Conservation (phyloP, 1,140 invertebrate genomes). For the Callitettix versicolor region DNA sequence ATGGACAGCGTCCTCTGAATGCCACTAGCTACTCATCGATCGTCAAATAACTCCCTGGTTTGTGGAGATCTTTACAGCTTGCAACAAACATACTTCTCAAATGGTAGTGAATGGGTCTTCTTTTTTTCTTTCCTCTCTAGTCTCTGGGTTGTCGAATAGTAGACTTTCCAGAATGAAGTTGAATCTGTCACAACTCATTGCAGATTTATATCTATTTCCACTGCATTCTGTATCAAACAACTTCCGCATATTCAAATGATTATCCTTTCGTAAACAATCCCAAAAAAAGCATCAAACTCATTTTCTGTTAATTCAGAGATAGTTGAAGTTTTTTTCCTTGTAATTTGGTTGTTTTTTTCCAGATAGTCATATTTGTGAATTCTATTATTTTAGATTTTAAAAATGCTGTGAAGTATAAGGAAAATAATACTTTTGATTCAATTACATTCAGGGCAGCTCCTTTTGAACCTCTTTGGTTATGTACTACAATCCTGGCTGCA, state of each 20-base stretch:
- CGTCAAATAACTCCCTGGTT: slow-evolving; percentile 10
- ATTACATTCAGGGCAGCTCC: slow-evolving; percentile 8
- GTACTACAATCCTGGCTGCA: slow-evolving; percentile 7
- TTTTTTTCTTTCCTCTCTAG: slow-evolving; percentile 17
- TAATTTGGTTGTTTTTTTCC: slow-evolving; percentile 6
- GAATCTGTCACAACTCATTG: slow-evolving; percentile 22
- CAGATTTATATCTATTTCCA: slow-evolving; percentile 18
- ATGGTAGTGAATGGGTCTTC: slow-evolving; percentile 21
- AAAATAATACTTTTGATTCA: slow-evolving; percentile 11
- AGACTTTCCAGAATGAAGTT: slow-evolving; percentile 19
- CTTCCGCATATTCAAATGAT: slow-evolving; percentile 12
- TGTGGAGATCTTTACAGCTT: slow-evolving; percentile 16
- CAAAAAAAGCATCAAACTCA: slow-evolving; percentile 15
- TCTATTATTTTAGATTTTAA: slow-evolving; percentile 12
- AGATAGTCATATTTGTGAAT: slow-evolving; percentile 7
- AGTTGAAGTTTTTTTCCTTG: slow-evolving; percentile 4
- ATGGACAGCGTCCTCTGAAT: slow-evolving; percentile 26
- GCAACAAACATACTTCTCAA: slow-evolving; percentile 18
- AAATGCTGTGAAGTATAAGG: slow-evolving; percentile 1
- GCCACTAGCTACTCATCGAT: slow-evolving; percentile 15
- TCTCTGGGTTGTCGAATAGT: slow-evolving; percentile 22
- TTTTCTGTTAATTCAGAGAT: slow-evolving; percentile 11
- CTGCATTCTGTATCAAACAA: slow-evolving; percentile 16
- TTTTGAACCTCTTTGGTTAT: slow-evolving; percentile 8
- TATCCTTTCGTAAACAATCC: slow-evolving; percentile 14